Percentiles rank a stretch among this genome's conserved stretches.
phyloP scores from a whole-genome alignment of 30 jellyfish, hydroid and myxozoan species.

The Turritopsis rubra region DNA sequence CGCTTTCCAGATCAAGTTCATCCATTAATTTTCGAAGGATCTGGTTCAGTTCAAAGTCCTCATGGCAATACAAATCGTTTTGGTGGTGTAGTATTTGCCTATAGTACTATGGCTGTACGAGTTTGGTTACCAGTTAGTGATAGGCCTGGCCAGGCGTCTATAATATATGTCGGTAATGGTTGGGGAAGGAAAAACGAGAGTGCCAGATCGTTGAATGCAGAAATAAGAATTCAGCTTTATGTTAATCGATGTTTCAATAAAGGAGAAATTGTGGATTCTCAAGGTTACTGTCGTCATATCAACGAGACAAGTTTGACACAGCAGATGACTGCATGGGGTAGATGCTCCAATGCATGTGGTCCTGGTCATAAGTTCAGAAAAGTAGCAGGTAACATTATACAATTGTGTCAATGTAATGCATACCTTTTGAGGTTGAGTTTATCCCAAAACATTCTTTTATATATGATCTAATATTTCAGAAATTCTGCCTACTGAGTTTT shows the following conservation, averaged over 20 bases:
- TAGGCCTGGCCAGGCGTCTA: constrained; percentile 41
- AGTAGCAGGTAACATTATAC: constrained; percentile 40
- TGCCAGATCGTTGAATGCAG: constrained; percentile 12
- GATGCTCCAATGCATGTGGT: constrained; percentile 75
- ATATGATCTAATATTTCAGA: no score
- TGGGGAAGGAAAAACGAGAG: constrained; percentile 68
- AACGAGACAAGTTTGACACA: constrained; percentile 51
- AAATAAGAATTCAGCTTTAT: constrained; percentile 56
- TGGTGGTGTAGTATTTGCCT: constrained; percentile 90
- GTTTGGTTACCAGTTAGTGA: constrained; percentile 93
- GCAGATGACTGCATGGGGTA: constrained; percentile 62
- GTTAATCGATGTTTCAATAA: constrained; percentile 47
- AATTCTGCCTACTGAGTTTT: neutral
- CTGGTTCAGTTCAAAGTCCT: constrained; percentile 78
- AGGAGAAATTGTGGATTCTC: constrained; percentile 65
- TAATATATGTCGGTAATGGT: constrained; percentile 56
- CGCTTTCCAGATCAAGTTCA: constrained; percentile 26
- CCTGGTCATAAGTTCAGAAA: constrained; percentile 43
- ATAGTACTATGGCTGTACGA: constrained; percentile 54
- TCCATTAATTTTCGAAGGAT: constrained; percentile 68
- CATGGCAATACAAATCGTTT: constrained; percentile 33
- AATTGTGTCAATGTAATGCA: neutral
- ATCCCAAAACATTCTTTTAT: neutral
- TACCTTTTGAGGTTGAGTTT: no score
- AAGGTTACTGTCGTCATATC: constrained; percentile 67